Evolutionary conservation across 2,797 vertebrate genomes (phyloP).

Genomic region (Sylvilagus floridanus): DNA sequence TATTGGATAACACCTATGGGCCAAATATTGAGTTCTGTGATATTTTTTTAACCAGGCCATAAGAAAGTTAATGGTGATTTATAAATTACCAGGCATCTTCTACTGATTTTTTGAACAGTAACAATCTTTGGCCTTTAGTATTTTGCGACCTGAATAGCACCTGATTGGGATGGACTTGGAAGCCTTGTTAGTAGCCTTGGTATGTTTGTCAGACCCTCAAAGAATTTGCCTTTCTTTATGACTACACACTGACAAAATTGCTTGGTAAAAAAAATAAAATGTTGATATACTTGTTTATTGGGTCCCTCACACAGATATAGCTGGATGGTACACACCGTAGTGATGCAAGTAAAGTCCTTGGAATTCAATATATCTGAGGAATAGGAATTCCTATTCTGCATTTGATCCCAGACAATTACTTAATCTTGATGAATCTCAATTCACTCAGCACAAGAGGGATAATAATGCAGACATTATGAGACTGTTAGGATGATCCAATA

Average conservation of each 20-base stretch:
- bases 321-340: neutral
- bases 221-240: slow-evolving; percentile 46
- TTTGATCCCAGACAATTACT: neutral
- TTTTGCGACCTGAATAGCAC: neutral
- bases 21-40: neutral
- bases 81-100: neutral
- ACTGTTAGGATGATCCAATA: neutral
- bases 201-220: slow-evolving; percentile 30
- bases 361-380: neutral
- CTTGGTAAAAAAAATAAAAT: slow-evolving; percentile 39
- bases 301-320: neutral
- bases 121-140: neutral
- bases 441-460: neutral
- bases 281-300: slow-evolving; percentile 35
- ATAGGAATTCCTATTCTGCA: neutral
- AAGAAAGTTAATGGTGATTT: neutral
- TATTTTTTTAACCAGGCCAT: neutral
- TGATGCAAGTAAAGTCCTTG: neutral
- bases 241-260: slow-evolving; percentile 18
- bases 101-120: neutral
- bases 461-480: neutral
- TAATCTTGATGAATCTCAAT: neutral
- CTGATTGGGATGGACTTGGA: neutral
- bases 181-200: neutral
- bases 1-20: slow-evolving; percentile 19